Conservation (phyloP, 2,797 vertebrate species). For the Peromyscus nudipes region DNA sequence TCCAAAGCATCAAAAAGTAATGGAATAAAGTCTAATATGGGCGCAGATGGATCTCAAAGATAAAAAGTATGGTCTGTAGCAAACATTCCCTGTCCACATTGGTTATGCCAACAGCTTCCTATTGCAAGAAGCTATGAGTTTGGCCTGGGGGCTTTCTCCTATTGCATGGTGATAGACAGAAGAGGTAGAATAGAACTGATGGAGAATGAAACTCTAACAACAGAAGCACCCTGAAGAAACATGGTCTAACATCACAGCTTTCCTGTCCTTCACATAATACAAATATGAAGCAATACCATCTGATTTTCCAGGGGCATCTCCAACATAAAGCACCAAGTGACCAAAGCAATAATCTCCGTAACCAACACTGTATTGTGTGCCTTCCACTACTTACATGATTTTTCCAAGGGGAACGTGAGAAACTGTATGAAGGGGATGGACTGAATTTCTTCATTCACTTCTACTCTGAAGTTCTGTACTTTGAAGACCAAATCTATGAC, state of each 20-base stretch:
- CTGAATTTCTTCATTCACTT: conserved; percentile 23
- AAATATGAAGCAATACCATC: neutral
- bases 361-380: neutral
- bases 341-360: neutral
- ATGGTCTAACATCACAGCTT: neutral
- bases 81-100: neutral
- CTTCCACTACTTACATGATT: neutral
- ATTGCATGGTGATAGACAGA: neutral
- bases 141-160: neutral
- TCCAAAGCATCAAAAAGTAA: neutral
- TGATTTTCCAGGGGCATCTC: neutral
- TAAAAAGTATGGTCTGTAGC: neutral
- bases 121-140: neutral
- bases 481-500: conserved; percentile 45
- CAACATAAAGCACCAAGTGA: neutral
- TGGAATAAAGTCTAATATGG: neutral
- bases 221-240: neutral
- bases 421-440: neutral
- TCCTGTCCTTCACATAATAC: neutral
- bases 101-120: neutral
- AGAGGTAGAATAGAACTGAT: neutral
- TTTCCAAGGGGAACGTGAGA: neutral
- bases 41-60: neutral
- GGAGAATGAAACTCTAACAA: neutral
- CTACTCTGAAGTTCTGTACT: conserved; percentile 1